Evolutionary conservation across 2,888 invertebrate genomes (phyloP).

Genomic region (Cataglyphis livida): DNA sequence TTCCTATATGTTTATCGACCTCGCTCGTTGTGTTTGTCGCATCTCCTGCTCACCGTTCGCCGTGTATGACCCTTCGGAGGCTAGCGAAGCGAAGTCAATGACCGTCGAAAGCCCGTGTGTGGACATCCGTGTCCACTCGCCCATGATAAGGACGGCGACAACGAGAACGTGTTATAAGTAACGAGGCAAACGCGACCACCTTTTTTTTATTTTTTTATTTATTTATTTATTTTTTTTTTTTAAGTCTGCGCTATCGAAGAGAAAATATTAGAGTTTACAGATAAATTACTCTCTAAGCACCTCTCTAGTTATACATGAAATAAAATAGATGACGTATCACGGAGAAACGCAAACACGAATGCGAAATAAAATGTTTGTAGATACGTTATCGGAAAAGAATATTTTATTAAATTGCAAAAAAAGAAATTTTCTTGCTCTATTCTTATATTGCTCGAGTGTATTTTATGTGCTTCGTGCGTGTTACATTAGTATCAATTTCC

Average conservation of each 20-base stretch:
- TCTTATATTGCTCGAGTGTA: background rate
- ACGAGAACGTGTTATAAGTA: conserved; percentile 59
- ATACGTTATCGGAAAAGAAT: background rate
- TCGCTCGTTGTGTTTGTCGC: conserved; percentile 28
- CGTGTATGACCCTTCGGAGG: conserved; percentile 65
- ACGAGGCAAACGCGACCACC: conserved; percentile 65
- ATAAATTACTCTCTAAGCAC: background rate
- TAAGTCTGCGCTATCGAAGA: background rate
- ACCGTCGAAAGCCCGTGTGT: conserved; percentile 75
- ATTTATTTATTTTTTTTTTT: conserved; percentile 8
- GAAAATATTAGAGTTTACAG: conserved; percentile 33
- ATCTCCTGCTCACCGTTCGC: conserved; percentile 55
- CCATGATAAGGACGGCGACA: conserved; percentile 57
- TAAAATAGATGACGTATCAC: background rate
- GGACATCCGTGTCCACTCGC: conserved; percentile 71
- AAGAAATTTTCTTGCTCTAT: background rate
- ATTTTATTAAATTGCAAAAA: background rate
- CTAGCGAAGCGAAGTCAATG: conserved; percentile 75
- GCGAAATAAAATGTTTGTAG: background rate
- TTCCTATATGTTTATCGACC: conserved; percentile 63
- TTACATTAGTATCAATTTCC: background rate
- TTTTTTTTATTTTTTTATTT: conserved; percentile 9
- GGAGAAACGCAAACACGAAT: background rate
- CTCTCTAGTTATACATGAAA: background rate
- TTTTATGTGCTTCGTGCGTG: background rate